Percentiles rank a stretch among this genome's conserved stretches.
Conservation (phyloP, 1,140 invertebrate genomes). For the Lordiphosa stackelbergi region DNA sequence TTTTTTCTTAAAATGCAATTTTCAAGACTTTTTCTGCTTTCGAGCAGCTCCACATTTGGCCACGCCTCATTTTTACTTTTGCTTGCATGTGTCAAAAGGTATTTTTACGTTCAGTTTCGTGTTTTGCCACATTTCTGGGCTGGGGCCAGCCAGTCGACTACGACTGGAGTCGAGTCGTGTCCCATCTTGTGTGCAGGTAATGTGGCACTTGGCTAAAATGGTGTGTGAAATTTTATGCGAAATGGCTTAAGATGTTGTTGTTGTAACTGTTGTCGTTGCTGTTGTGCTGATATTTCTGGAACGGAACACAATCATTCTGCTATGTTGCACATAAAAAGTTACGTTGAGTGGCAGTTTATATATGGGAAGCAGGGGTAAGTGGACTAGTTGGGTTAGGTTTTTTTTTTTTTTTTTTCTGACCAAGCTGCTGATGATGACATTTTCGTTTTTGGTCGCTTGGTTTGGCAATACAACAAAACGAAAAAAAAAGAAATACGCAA, state of each 20-base stretch:
- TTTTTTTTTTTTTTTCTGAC: slow-evolving; percentile 19
- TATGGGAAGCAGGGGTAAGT: slow-evolving; percentile 13
- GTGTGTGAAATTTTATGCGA: slow-evolving; percentile 77
- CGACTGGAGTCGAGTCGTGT: slow-evolving; percentile 38
- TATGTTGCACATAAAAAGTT: slow-evolving; percentile 75
- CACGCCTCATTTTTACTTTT: slow-evolving; percentile 30
- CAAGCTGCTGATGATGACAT: slow-evolving; percentile 73
- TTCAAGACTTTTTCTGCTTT: slow-evolving; percentile 71
- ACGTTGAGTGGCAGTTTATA: slow-evolving; percentile 71
- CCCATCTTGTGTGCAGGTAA: slow-evolving; percentile 76
- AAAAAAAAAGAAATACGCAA: slow-evolving; percentile 43
- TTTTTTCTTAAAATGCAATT: slow-evolving; percentile 76
- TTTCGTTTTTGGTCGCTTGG: slow-evolving; percentile 61
- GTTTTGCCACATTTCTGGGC: slow-evolving; percentile 61
- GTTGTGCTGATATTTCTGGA: slow-evolving; percentile 73
- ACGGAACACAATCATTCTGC: slow-evolving; percentile 75
- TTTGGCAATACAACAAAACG: slow-evolving; percentile 42
- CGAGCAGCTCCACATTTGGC: slow-evolving; percentile 33
- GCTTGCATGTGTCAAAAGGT: slow-evolving; percentile 75
- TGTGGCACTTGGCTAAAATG: slow-evolving; percentile 76
- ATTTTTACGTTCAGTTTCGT: slow-evolving; percentile 73
- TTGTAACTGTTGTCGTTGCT: slow-evolving; percentile 52
- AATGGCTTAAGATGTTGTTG: slow-evolving; percentile 62
- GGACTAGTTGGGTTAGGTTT: slow-evolving; percentile 19
- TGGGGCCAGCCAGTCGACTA: slow-evolving; percentile 17